Conservation (phyloP, 2,113 vertebrate genomes). For the Anseranas semipalmata region DNA sequence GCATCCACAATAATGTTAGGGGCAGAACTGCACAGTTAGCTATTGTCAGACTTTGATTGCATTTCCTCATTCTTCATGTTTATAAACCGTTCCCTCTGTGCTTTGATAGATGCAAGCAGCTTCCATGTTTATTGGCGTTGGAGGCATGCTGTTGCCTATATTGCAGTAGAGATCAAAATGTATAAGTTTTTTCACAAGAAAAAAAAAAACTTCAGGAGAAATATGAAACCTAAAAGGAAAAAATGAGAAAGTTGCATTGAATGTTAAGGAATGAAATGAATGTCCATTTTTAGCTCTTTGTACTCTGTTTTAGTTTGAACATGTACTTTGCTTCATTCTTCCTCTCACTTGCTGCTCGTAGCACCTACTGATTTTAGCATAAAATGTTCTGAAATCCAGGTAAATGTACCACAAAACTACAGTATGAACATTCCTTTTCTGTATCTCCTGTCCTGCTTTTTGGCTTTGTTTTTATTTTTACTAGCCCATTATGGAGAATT, state of each 20-base stretch:
- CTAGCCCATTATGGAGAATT: not conserved
- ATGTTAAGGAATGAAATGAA: not conserved
- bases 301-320: not conserved
- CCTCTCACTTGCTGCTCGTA: not conserved
- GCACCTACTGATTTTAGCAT: not conserved
- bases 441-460: not conserved
- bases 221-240: not conserved
- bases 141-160: not conserved
- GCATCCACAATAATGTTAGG: not conserved
- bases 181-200: not conserved
- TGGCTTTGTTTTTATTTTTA: not conserved
- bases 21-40: not conserved
- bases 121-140: conserved; percentile 2
- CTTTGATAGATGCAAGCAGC: conserved; percentile 10
- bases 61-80: conserved; percentile 11
- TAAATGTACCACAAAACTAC: not conserved
- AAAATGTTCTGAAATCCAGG: not conserved
- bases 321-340: not conserved
- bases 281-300: fast-evolving
- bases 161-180: not conserved
- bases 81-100: conserved; percentile 2
- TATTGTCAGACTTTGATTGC: not conserved
- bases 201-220: not conserved
- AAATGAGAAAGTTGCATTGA: not conserved
- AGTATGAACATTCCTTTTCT: not conserved